Evolutionary conservation across 2,113 vertebrate species (phyloP).

Genomic region (Pelodiscus sinensis): DNA sequence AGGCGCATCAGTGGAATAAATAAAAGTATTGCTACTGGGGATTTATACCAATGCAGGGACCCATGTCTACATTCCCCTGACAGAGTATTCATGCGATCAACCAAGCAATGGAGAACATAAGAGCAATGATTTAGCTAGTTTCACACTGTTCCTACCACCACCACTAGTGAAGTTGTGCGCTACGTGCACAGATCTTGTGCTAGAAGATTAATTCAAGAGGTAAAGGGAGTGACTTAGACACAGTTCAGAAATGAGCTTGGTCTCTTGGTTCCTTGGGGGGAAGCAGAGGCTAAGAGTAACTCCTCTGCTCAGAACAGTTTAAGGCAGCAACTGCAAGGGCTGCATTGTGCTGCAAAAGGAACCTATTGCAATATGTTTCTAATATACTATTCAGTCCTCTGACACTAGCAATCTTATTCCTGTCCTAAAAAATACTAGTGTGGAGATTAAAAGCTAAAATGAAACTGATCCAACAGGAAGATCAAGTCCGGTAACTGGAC

Average conservation of each 20-base stretch:
- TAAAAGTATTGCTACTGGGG: background rate
- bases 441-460: background rate
- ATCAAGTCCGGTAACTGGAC: background rate
- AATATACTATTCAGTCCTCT: no score
- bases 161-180: fast-evolving
- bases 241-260: fast-evolving
- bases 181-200: background rate
- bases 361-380: background rate
- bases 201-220: background rate
- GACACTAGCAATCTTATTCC: background rate
- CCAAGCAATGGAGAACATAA: fast-evolving
- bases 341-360: background rate
- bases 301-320: background rate
- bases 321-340: background rate
- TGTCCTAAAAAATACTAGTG: background rate
- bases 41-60: background rate
- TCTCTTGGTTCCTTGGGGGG: background rate
- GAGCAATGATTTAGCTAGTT: background rate
- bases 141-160: fast-evolving
- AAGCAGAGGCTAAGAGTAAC: background rate
- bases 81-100: fast-evolving
- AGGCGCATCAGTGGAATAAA: background rate
- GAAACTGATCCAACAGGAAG: background rate
- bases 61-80: background rate
- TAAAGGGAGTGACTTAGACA: background rate